phyloP scores from a whole-genome alignment of 2,888 invertebrate species.

The Coelogynopora nodosa region DNA sequence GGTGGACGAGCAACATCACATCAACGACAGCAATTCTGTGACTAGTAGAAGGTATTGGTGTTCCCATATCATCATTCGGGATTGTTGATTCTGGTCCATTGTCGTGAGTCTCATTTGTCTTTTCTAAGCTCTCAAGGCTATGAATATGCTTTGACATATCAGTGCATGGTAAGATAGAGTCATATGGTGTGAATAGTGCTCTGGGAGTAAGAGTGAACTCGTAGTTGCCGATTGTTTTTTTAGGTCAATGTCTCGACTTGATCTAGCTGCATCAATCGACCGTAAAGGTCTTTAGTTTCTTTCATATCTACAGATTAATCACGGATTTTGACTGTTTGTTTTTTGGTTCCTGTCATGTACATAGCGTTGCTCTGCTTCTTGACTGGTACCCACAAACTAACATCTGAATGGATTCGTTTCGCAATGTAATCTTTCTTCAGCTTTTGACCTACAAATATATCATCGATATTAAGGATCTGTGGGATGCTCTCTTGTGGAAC shows the following conservation, averaged over 20 bases:
- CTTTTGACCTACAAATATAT: conserved; percentile 46
- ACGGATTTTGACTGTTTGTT: background rate
- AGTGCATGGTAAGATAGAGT: conserved; percentile 8
- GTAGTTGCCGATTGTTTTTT: conserved; percentile 39
- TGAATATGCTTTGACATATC: conserved; percentile 41
- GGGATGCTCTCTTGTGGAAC: conserved; percentile 46
- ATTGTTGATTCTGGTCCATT: background rate
- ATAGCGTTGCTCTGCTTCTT: conserved; percentile 43
- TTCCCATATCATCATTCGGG: too few relatives aligned
- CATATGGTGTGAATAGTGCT: conserved; percentile 39
- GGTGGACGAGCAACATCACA: background rate
- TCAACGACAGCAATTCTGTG: too few relatives aligned
- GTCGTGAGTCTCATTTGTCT: background rate
- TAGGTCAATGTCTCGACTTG: conserved; percentile 31
- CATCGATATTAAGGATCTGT: conserved; percentile 46
- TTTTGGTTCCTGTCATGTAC: conserved; percentile 45
- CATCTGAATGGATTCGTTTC: conserved; percentile 46
- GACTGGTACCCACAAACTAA: conserved; percentile 46
- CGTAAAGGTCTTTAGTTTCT: conserved; percentile 41
- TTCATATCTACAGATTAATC: conserved; percentile 44
- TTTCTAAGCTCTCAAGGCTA: background rate
- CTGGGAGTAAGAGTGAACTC: conserved; percentile 42
- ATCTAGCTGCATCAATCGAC: conserved; percentile 37
- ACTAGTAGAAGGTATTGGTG: too few relatives aligned
- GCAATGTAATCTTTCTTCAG: too few relatives aligned